Conservation (phyloP, 2,113 vertebrate genomes). For the Cebus imitator region DNA sequence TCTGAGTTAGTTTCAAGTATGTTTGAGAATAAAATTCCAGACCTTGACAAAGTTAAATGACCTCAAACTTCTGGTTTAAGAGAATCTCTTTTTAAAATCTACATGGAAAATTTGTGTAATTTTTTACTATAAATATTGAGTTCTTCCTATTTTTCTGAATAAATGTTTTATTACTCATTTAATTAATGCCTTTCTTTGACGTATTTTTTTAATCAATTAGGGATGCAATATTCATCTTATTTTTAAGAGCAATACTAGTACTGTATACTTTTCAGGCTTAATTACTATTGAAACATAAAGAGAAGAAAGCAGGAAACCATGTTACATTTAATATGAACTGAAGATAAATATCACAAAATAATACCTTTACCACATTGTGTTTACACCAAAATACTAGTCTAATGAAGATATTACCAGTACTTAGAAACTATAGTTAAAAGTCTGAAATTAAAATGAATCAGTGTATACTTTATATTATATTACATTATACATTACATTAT, state of each 20-base stretch:
- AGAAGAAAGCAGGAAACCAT: not conserved
- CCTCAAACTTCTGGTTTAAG: not conserved
- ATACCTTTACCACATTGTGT: not conserved
- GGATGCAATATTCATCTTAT: not conserved
- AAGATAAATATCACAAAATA: not conserved
- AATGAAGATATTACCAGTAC: not conserved
- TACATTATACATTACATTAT: not conserved
- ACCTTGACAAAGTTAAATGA: conserved; percentile 69
- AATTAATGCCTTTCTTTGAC: not conserved
- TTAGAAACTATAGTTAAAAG: not conserved
- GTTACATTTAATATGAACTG: not conserved
- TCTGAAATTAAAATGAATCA: not conserved
- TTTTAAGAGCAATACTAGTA: not conserved
- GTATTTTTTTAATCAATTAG: not conserved
- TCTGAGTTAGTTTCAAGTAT: conserved; percentile 50
- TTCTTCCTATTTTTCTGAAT: not conserved
- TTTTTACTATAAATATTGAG: not conserved
- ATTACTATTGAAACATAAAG: not conserved
- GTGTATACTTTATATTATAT: not conserved
- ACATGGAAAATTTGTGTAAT: not conserved
- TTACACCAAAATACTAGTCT: not conserved
- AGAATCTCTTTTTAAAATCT: conserved; percentile 41
- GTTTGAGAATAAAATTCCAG: conserved; percentile 63
- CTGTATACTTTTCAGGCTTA: not conserved
- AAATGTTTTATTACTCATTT: not conserved